These are phyloP conservation scores for Lagodon rhomboides DNA, from an alignment of 2,797 vertebrate species.

Conservation along the genomic window DNA sequence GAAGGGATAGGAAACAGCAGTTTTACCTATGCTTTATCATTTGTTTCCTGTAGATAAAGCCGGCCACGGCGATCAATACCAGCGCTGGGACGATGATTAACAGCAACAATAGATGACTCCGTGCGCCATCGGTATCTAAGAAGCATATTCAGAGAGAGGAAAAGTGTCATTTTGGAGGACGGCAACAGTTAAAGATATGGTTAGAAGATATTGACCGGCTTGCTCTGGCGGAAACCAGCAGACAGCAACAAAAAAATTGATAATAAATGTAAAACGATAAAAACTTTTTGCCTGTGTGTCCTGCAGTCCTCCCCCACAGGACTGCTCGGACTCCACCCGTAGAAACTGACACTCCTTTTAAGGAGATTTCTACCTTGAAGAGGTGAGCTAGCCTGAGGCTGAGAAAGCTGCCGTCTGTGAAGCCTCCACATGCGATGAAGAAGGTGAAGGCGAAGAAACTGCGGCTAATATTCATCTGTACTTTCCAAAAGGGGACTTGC, in stretches of 20 bases:
- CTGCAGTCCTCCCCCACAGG: conserved; percentile 10
- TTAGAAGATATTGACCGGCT: conserved; percentile 39
- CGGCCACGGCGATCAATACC: conserved; percentile 49
- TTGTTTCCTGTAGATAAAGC: conserved; percentile 65
- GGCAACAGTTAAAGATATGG: conserved; percentile 9
- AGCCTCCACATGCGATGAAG: conserved; percentile 17
- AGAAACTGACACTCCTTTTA: conserved; percentile 38
- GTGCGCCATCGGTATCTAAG: conserved; percentile 15
- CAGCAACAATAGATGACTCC: conserved; percentile 29
- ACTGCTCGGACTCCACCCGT: conserved; percentile 9
- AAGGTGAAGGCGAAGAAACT: conserved; percentile 22
- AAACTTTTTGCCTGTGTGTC: conserved; percentile 41
- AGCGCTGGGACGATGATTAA: conserved; percentile 60
- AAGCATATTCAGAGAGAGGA: conserved; percentile 34
- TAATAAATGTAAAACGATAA: conserved; percentile 36
- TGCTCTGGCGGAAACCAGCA: conserved; percentile 14
- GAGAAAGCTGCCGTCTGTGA: conserved; percentile 19
- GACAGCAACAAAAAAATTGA: conserved; percentile 31
- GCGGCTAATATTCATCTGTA: conserved; percentile 4
- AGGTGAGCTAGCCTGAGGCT: conserved; percentile 35
- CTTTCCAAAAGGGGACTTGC: conserved; percentile 1
- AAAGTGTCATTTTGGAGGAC: conserved; percentile 19
- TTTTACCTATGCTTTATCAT: conserved; percentile 71
- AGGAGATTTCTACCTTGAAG: conserved; percentile 42
- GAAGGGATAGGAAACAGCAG: not conserved